Conservation (phyloP, 2,113 vertebrate species). For the Phasianus colchicus region DNA sequence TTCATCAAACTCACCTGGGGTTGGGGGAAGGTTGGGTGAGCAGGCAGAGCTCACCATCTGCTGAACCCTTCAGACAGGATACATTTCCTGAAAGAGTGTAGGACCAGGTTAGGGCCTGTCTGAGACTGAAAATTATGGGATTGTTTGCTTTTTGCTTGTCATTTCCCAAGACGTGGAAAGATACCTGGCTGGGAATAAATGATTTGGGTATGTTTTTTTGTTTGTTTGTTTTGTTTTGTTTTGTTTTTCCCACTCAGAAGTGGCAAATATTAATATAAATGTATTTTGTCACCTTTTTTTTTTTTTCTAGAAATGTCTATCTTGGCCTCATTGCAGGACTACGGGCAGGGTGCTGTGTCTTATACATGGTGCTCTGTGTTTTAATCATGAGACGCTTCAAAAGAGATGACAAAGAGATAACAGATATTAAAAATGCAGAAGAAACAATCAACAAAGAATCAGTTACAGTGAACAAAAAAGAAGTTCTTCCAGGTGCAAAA, state of each 20-base stretch:
- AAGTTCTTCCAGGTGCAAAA: constrained; percentile 26
- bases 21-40: background rate
- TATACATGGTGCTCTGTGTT: constrained; percentile 57
- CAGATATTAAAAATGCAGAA: background rate
- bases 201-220: background rate
- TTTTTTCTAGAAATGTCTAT: constrained; percentile 54
- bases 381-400: constrained; percentile 65
- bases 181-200: background rate
- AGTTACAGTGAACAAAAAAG: background rate
- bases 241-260: background rate
- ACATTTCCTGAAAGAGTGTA: background rate
- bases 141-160: background rate
- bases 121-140: background rate
- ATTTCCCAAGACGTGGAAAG: background rate
- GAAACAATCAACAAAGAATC: background rate
- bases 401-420: background rate
- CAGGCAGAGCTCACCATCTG: background rate
- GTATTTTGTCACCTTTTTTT: background rate
- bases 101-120: background rate
- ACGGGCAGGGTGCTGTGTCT: constrained; percentile 42
- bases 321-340: constrained; percentile 58
- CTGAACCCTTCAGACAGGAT: background rate
- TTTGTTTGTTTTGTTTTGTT: background rate
- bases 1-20: background rate
- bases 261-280: background rate